Evolutionary conservation across 2,888 invertebrate species (phyloP).

Genomic region (Arenicola marina): DNA sequence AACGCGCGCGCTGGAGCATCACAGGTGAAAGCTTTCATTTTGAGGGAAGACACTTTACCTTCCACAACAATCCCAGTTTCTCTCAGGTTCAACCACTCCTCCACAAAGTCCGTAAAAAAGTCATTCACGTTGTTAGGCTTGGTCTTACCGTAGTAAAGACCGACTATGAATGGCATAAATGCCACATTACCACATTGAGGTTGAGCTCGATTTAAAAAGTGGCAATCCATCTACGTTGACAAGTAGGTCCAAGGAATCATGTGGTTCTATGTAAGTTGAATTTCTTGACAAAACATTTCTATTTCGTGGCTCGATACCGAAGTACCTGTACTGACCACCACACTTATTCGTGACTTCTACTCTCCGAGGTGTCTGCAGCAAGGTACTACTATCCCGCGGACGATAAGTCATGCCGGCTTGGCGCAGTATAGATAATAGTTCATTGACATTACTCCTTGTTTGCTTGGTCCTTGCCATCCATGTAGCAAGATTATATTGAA

Average conservation of each 20-base stretch:
- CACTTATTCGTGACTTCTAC: not conserved
- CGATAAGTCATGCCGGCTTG: too few relatives aligned
- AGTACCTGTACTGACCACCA: slow-evolving; percentile 15
- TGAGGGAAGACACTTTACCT: not conserved
- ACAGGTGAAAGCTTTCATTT: slow-evolving; percentile 4
- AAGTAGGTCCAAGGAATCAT: too few relatives aligned
- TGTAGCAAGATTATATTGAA: too few relatives aligned
- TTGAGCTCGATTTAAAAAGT: slow-evolving; percentile 14
- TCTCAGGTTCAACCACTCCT: not conserved
- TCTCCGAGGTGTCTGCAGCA: slow-evolving; percentile 1
- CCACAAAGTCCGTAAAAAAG: slow-evolving; percentile 6
- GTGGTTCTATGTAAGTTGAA: not conserved
- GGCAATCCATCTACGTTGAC: slow-evolving; percentile 18
- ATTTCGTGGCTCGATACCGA: slow-evolving; percentile 7
- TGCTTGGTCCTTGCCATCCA: too few relatives aligned
- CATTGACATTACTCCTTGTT: too few relatives aligned
- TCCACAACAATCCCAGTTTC: not conserved
- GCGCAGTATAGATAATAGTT: too few relatives aligned
- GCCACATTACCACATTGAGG: slow-evolving; percentile 4
- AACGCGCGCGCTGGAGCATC: slow-evolving; percentile 5
- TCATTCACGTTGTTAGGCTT: slow-evolving; percentile 3
- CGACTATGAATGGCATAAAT: not conserved
- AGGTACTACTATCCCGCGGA: slow-evolving; percentile 11
- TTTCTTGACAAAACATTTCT: not conserved
- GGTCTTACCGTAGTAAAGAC: not conserved